Evolutionary conservation across 2,888 invertebrate genomes (phyloP).

Genomic region (Nephrotoma appendiculata): DNA sequence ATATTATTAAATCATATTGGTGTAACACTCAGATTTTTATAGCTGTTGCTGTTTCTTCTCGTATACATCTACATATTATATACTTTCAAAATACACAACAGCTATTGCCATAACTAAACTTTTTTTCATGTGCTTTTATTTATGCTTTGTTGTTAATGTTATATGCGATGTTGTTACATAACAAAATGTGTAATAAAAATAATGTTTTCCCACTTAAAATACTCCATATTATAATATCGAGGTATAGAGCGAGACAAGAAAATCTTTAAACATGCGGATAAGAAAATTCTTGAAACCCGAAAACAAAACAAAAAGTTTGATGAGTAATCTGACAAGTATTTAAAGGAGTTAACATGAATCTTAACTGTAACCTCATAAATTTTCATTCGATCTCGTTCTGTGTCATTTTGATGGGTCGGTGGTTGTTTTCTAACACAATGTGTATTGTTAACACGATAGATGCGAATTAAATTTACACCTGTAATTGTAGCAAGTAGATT

Average conservation of each 20-base stretch:
- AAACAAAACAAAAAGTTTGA: not conserved
- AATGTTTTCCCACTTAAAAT: not conserved
- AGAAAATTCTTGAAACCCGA: not conserved
- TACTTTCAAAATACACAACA: not conserved
- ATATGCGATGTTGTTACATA: not conserved
- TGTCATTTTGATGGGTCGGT: not conserved
- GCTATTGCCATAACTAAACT: not conserved
- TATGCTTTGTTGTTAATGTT: not conserved
- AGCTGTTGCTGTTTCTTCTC: not conserved
- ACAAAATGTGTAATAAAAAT: not conserved
- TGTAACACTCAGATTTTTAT: not conserved
- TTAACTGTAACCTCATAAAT: not conserved
- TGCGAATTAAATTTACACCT: not conserved
- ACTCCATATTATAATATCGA: not conserved
- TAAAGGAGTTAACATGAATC: not conserved
- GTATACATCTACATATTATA: not conserved
- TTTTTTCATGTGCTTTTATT: not conserved
- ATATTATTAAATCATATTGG: not conserved
- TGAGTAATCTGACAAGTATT: not conserved
- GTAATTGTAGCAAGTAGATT: too few species aligned
- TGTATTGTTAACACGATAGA: not conserved
- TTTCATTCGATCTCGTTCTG: not conserved
- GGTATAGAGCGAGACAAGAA: not conserved
- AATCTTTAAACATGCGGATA: not conserved
- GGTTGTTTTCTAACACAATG: not conserved